Conservation (phyloP, 2,797 vertebrate genomes). For the Tadarida brasiliensis region DNA sequence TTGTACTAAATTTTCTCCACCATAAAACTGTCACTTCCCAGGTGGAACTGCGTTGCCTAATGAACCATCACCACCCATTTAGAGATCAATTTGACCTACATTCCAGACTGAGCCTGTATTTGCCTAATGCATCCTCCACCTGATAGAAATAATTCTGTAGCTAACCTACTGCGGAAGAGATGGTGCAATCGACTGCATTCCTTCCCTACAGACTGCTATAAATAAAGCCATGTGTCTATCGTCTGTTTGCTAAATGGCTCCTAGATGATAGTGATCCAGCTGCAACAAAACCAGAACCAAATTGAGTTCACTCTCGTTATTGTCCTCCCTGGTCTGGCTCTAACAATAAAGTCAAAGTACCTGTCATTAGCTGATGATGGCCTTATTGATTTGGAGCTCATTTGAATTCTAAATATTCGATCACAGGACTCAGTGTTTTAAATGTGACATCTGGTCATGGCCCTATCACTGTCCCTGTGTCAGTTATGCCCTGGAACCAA, state of each 20-base stretch:
- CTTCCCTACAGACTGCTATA: slow-evolving; percentile 80
- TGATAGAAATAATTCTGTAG: slow-evolving; percentile 76
- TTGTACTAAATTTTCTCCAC: background rate
- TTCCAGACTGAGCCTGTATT: slow-evolving; percentile 78
- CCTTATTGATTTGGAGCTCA: slow-evolving; percentile 81
- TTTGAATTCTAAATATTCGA: slow-evolving; percentile 80
- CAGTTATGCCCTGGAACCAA: slow-evolving; percentile 75
- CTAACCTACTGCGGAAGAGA: slow-evolving; percentile 72
- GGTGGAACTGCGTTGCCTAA: slow-evolving; percentile 74
- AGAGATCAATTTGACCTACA: slow-evolving; percentile 77
- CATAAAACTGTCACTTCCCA: slow-evolving; percentile 67
- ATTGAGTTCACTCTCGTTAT: slow-evolving; percentile 83
- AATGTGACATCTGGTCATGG: slow-evolving; percentile 83
- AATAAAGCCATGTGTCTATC: slow-evolving; percentile 84
- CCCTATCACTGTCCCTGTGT: slow-evolving; percentile 77
- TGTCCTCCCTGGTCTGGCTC: slow-evolving; percentile 76
- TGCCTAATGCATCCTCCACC: slow-evolving; percentile 81
- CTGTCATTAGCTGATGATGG: slow-evolving; percentile 83
- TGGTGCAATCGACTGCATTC: slow-evolving; percentile 71
- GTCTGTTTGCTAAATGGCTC: slow-evolving; percentile 80
- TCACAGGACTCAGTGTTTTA: slow-evolving; percentile 83
- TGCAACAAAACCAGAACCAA: slow-evolving; percentile 82
- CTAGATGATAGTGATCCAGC: slow-evolving; percentile 82
- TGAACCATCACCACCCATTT: slow-evolving; percentile 62
- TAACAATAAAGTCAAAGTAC: slow-evolving; percentile 85